Evolutionary conservation across 2,113 vertebrate species (phyloP).

Genomic region (Myocastor coypus): DNA sequence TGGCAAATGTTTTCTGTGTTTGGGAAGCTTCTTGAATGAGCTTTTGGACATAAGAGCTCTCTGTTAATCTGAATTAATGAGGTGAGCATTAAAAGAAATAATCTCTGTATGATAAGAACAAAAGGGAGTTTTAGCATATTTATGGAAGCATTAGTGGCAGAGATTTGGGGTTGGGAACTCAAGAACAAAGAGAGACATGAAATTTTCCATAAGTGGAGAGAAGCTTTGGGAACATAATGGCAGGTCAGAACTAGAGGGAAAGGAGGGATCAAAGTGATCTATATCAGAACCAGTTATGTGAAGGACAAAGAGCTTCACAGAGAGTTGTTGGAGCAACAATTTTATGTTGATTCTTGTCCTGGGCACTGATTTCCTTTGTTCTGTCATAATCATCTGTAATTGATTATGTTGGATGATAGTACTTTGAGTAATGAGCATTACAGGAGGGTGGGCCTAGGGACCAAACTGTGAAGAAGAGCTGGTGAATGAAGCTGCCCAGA

Average conservation of each 20-base stretch:
- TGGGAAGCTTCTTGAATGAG: neutral
- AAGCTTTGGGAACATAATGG: neutral
- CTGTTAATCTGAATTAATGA: neutral
- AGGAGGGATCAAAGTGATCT: neutral
- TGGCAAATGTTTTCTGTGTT: neutral
- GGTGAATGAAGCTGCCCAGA: neutral
- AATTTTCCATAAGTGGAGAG: neutral
- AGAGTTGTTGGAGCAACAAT: neutral
- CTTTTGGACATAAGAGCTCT: neutral
- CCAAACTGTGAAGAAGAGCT: too few relatives aligned
- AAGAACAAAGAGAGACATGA: neutral
- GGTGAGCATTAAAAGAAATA: neutral
- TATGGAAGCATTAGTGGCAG: neutral
- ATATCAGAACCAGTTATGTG: neutral
- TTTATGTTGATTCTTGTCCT: neutral
- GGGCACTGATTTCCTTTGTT: neutral
- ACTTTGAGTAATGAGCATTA: neutral
- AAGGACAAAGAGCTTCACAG: neutral
- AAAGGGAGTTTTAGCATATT: neutral
- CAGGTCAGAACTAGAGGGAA: neutral
- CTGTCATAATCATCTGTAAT: neutral
- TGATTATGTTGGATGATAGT: neutral
- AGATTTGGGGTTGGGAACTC: neutral
- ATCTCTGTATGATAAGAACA: neutral
- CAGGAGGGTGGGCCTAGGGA: neutral